These are phyloP conservation scores for Dicranocentrus wangi DNA, from an alignment of 2,888 invertebrate genomes.

Conservation along the genomic window DNA sequence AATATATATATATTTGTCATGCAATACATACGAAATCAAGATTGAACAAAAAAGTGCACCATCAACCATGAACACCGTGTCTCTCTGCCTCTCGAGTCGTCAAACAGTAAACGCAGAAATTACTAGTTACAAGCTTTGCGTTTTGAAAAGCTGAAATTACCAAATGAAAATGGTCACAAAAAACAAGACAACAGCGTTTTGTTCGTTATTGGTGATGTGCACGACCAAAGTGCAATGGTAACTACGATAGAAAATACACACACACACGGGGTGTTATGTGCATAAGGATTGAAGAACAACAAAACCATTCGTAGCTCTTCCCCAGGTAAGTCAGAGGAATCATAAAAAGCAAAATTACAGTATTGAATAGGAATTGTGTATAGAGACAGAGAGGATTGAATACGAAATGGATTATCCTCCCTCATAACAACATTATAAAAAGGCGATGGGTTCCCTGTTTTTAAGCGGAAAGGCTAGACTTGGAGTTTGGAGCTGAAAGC, in stretches of 20 bases:
- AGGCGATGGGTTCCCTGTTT: too few species aligned
- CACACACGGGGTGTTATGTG: too few species aligned
- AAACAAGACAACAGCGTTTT: neutral
- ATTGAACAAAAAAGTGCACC: neutral
- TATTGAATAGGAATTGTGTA: too few species aligned
- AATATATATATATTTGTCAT: slow-evolving; percentile 1
- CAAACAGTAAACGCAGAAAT: neutral
- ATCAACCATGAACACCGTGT: too few species aligned
- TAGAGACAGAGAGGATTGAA: too few species aligned
- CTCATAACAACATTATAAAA: neutral
- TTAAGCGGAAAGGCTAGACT: too few species aligned
- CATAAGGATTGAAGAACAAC: too few species aligned
- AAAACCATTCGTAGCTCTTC: neutral
- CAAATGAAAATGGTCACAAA: neutral
- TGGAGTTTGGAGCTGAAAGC: too few species aligned
- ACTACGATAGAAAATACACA: too few species aligned
- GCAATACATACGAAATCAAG: neutral
- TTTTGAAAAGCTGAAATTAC: slow-evolving; percentile 14
- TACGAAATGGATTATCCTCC: slow-evolving; percentile 6
- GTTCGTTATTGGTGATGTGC: neutral
- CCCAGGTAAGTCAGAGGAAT: neutral
- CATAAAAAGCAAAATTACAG: too few species aligned
- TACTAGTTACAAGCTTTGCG: neutral
- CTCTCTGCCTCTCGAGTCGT: too few species aligned
- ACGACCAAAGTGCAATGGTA: too few species aligned